These are phyloP conservation scores for Sinopyrophorus schimmeli DNA, from an alignment of 2,888 invertebrate species.

Conservation along the genomic window DNA sequence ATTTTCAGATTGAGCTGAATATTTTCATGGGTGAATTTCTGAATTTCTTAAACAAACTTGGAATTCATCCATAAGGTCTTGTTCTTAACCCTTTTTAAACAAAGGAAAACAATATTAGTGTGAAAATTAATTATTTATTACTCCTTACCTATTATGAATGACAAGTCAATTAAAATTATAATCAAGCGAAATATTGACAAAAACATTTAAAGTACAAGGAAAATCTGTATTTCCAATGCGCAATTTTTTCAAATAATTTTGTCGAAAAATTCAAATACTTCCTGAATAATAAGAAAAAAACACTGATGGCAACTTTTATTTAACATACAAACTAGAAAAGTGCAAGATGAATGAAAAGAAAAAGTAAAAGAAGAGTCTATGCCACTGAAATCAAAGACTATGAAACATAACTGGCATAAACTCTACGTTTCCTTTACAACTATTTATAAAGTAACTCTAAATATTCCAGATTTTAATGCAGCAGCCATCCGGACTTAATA, in stretches of 20 bases:
- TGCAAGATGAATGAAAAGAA: conserved; percentile 24
- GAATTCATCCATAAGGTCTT: conserved; percentile 81
- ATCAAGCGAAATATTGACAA: conserved; percentile 20
- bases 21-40: conserved; percentile 37
- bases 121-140: conserved; percentile 47
- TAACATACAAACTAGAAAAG: conserved; percentile 25
- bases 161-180: conserved; percentile 28
- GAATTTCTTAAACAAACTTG: conserved; percentile 46
- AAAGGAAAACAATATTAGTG: conserved; percentile 75
- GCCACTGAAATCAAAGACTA: conserved; percentile 21
- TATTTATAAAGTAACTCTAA: conserved; percentile 27
- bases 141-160: conserved; percentile 40
- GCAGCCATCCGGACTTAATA: conserved; percentile 41
- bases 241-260: background rate
- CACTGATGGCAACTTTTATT: conserved; percentile 7
- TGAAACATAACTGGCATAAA: conserved; percentile 26
- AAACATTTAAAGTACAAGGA: no score
- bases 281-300: conserved; percentile 2
- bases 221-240: background rate
- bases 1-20: conserved; percentile 34
- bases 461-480: conserved; percentile 34
- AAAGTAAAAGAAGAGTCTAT: conserved; percentile 30
- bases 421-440: conserved; percentile 29
- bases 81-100: conserved; percentile 82
- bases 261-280: no score